These are phyloP conservation scores for Trisateles emortualis DNA, from an alignment of 2,888 invertebrate genomes.

Conservation along the genomic window DNA sequence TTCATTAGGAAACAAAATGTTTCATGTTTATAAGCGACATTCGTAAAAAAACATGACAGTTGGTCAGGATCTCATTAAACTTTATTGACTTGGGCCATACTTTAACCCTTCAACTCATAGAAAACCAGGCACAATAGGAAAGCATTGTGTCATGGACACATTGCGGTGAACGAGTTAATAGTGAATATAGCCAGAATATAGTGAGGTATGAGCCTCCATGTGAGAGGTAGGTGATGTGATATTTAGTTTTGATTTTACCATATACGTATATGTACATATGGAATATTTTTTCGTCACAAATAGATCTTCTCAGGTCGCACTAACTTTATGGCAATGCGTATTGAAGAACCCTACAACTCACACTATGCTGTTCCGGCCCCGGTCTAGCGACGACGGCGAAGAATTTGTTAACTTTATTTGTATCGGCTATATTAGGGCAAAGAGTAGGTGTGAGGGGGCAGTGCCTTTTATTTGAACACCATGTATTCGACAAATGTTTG, in stretches of 20 bases:
- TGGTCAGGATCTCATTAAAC: slow-evolving; percentile 38
- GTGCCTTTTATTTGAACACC: too few species aligned
- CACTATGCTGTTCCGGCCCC: too few species aligned
- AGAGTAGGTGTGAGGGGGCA: too few species aligned
- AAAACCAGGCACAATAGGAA: not conserved
- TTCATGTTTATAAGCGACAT: not conserved
- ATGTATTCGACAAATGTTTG: too few species aligned
- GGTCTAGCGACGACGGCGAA: too few species aligned
- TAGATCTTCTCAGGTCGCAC: not conserved
- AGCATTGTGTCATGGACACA: not conserved
- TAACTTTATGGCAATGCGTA: too few species aligned
- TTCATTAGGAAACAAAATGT: not conserved
- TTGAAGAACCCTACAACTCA: too few species aligned
- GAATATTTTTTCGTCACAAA: not conserved
- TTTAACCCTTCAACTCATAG: not conserved
- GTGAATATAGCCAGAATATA: not conserved
- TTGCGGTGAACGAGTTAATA: not conserved
- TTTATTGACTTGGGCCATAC: slow-evolving; percentile 10
- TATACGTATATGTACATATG: not conserved
- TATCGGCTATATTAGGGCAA: too few species aligned
- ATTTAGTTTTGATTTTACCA: not conserved
- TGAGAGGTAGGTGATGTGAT: not conserved
- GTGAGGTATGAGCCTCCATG: not conserved
- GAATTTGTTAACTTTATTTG: too few species aligned
- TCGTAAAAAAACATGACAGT: slow-evolving; percentile 8